Base-by-base conservation (phyloP, 1,140 invertebrate species). In the Magallana gigas region DNA sequence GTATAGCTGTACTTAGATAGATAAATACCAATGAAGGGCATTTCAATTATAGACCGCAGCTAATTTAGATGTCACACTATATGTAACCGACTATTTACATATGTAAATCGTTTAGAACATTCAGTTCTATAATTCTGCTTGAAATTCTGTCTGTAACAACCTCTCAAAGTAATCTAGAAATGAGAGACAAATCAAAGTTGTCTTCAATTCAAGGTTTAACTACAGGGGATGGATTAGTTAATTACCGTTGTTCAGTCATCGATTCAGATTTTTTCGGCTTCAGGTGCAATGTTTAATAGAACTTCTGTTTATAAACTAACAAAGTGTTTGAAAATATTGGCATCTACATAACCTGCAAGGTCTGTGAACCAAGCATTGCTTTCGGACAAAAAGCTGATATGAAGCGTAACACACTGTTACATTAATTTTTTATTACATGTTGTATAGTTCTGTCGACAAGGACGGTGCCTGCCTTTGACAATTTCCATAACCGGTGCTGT, bases 361-460 rank as follows among this genome's bases (percentile, higher is more conserved):
- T 76, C 68, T 76, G 23, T 76, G 68, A 76, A 76, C 68, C 48
- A 29, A 29, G 14, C 12, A 29, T 29, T 29, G 68, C 68, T 76
- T 29, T 29, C 68, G 68, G 68, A 29, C 23, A 76, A 76, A 76
- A 76, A 48, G 36, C 68, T 29, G 36, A 29, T 76, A 29, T 76
- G 68, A 76, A 76, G 68, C 23, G 68, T 76, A 76, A 76, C 68
- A 76, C 8, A 76, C 36, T 76, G 68, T 76, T 29, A 76, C 68
- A 76, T 76, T 76, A 76, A 76, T 76, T 11, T 29, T 76, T 76
- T 76, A 36, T 76, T 76, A 12, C 18, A 76, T 76, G 23, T 12
- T 76, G 68, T 76, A 76, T 76, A 18, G 36, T 12, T 36, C 36
- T 76, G 23, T 76, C 9, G 68, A 29, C 68, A 76, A 76, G 68